Percentiles rank a stretch among this genome's conserved stretches.
These are phyloP conservation scores for Anthopleura sola DNA, from an alignment of 64 coral and sea anemone species.

Conservation along the genomic window DNA sequence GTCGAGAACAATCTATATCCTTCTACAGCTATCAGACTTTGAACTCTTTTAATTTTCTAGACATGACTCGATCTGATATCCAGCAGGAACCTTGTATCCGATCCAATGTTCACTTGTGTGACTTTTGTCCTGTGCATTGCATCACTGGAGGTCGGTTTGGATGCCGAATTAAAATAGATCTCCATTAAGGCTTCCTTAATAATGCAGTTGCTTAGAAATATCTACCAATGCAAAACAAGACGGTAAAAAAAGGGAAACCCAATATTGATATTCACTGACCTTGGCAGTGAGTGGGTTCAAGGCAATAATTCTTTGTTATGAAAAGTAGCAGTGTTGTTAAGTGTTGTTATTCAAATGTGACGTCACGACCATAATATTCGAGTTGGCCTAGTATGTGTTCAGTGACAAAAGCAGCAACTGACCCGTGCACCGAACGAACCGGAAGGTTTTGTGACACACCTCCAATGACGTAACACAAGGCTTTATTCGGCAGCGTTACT, in stretches of 20 bases:
- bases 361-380: background rate
- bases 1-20: background rate
- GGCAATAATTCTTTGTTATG: background rate
- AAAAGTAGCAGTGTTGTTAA: background rate
- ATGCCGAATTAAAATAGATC: too few species aligned
- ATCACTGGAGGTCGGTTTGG: too few species aligned
- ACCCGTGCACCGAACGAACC: background rate
- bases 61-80: background rate
- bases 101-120: too few species aligned
- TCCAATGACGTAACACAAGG: background rate
- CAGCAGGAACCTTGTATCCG: too few species aligned
- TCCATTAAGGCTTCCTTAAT: too few species aligned
- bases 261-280: background rate
- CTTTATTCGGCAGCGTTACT: background rate
- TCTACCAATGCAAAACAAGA: too few species aligned
- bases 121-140: too few species aligned
- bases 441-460: slow-evolving; percentile 4
- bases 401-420: background rate
- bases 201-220: too few species aligned
- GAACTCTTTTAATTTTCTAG: background rate
- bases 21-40: background rate
- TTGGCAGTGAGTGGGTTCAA: background rate
- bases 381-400: background rate
- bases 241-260: background rate
- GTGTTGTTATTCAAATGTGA: slow-evolving; percentile 3